Evolutionary conservation across 2,888 invertebrate species (phyloP).

Genomic region (Sinopyrophorus schimmeli): DNA sequence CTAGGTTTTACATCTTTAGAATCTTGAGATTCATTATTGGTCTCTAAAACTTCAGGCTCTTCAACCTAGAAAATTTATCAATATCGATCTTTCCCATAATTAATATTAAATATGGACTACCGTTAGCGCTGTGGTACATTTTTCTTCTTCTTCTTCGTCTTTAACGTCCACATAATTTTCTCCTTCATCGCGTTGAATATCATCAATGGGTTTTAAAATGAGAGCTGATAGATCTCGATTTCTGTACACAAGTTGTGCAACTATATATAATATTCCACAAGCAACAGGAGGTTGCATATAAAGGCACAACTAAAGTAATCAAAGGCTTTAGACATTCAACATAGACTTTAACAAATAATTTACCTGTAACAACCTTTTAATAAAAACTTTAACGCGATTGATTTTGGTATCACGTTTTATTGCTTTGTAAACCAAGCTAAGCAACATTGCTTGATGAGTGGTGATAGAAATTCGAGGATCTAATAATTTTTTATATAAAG

Average conservation of each 20-base stretch:
- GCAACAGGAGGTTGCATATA: conserved; percentile 76
- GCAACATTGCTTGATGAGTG: conserved; percentile 74
- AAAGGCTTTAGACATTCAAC: no score
- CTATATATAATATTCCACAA: conserved; percentile 79
- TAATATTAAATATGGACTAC: no score
- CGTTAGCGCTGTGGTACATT: no score
- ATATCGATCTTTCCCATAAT: no score
- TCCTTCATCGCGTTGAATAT: no score
- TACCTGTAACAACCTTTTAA: conserved; percentile 81
- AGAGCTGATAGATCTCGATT: conserved; percentile 43
- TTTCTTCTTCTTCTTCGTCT: conserved; percentile 27
- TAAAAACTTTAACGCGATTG: conserved; percentile 76
- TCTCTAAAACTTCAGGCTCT: neutral
- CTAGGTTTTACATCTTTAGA: conserved; percentile 26
- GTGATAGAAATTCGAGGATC: conserved; percentile 74
- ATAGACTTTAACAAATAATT: conserved; percentile 6
- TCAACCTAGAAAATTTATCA: no score
- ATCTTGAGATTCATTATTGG: conserved; percentile 6
- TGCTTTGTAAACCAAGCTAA: conserved; percentile 86
- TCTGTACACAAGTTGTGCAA: conserved; percentile 68
- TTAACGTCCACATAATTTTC: conserved; percentile 45
- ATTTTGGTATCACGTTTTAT: conserved; percentile 76
- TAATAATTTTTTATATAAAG: conserved; percentile 84
- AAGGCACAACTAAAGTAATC: no score
- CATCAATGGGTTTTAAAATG: conserved; percentile 43